Evolutionary conservation across 2,113 vertebrate species (phyloP).

Genomic region (Lonchura striata): DNA sequence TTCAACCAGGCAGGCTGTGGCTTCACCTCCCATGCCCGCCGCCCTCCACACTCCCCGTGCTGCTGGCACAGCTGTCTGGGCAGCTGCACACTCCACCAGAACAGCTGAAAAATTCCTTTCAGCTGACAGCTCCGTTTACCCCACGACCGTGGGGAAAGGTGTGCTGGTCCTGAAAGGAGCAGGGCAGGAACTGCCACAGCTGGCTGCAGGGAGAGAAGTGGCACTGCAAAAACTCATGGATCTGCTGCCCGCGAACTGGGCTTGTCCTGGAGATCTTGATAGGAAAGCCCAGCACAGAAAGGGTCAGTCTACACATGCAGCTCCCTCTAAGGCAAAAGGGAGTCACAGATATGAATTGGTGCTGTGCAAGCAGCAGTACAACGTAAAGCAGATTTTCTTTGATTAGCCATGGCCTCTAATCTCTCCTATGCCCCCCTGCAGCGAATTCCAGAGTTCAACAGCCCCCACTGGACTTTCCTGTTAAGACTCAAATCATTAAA

Average conservation of each 20-base stretch:
- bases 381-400: constrained; percentile 53
- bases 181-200: background rate
- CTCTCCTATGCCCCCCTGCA: constrained; percentile 57
- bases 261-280: background rate
- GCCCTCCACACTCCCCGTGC: background rate
- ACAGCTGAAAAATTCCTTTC: background rate
- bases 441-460: constrained; percentile 67
- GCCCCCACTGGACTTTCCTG: constrained; percentile 56
- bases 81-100: background rate
- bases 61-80: constrained; percentile 1
- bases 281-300: background rate
- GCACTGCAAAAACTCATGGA: background rate
- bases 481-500: constrained; percentile 60
- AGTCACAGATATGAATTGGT: background rate
- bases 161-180: background rate
- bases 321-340: constrained; percentile 13
- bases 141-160: background rate
- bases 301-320: background rate
- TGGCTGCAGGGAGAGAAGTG: background rate
- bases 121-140: background rate
- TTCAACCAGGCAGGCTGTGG: background rate
- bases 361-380: background rate
- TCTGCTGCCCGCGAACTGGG: background rate
- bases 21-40: background rate
- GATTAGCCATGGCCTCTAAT: constrained; percentile 55